These are phyloP conservation scores for Clinocottus analis DNA, from an alignment of 2,113 vertebrate species.

Conservation along the genomic window DNA sequence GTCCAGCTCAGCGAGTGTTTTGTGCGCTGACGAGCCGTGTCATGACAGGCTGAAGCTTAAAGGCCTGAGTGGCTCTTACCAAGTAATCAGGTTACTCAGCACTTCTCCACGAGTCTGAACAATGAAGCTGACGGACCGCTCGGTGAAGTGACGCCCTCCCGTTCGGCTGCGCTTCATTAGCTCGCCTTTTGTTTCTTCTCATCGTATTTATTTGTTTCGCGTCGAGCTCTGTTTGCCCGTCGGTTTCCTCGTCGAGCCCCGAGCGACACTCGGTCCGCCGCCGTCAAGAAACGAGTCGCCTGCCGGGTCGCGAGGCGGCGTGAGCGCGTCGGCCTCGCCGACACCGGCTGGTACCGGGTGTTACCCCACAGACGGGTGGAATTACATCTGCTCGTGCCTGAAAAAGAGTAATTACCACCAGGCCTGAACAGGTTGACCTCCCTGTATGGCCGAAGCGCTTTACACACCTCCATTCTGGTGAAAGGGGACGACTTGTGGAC, in stretches of 20 bases:
- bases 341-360: slow-evolving; percentile 56
- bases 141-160: slow-evolving; percentile 5
- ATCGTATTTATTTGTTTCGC: slow-evolving; percentile 2
- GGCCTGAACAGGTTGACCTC: slow-evolving; percentile 1
- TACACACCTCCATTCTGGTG: slow-evolving; percentile 4
- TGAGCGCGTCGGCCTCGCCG: slow-evolving; percentile 22
- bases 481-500: background rate
- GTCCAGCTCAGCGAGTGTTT: slow-evolving; percentile 23
- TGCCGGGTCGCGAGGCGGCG: slow-evolving; percentile 23
- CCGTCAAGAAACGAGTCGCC: background rate
- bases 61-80: slow-evolving; percentile 21
- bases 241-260: too few species aligned
- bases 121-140: slow-evolving; percentile 19
- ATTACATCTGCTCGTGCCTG: slow-evolving; percentile 54
- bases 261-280: background rate
- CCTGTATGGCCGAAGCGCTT: slow-evolving; percentile 2
- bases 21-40: slow-evolving; percentile 29
- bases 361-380: slow-evolving; percentile 58
- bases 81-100: slow-evolving; percentile 47
- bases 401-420: slow-evolving; percentile 36
- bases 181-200: background rate
- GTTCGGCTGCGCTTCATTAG: slow-evolving; percentile 9
- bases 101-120: slow-evolving; percentile 26
- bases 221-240: slow-evolving; percentile 4
- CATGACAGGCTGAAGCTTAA: slow-evolving; percentile 21